A percentile compares a stretch with the other conserved stretches of the same genome.
phyloP scores from a whole-genome alignment of 2,797 vertebrate genomes.

The Coreius guichenoti region DNA sequence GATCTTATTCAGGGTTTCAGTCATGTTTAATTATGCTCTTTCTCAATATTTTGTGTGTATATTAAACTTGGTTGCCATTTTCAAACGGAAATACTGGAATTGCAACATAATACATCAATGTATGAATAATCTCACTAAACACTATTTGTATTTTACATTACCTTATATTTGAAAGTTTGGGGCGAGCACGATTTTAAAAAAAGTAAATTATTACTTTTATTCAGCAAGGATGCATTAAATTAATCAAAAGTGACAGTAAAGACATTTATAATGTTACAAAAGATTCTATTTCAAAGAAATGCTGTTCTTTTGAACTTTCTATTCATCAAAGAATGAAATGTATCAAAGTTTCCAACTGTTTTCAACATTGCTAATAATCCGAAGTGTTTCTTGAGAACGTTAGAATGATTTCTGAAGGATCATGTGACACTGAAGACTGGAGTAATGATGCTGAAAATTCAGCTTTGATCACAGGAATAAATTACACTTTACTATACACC shows the following conservation, averaged over 20 bases:
- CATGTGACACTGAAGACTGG: not conserved
- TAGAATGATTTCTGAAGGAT: not conserved
- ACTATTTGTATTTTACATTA: too few relatives aligned
- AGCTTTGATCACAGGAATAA: not conserved
- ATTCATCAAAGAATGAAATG: not conserved
- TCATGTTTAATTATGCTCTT: slow-evolving; percentile 16
- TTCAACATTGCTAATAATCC: not conserved
- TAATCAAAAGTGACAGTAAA: not conserved
- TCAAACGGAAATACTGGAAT: not conserved
- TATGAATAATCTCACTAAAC: not conserved
- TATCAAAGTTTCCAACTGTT: not conserved
- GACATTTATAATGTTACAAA: not conserved
- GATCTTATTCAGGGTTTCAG: slow-evolving; percentile 15
- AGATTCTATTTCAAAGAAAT: not conserved
- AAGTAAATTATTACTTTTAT: too few relatives aligned
- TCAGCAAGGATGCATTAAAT: not conserved
- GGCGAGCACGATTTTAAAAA: not conserved
- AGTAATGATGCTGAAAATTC: not conserved
- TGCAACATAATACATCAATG: not conserved
- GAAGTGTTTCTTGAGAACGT: not conserved
- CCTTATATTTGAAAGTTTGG: not conserved
- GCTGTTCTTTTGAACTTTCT: not conserved
- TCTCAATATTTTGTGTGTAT: not conserved
- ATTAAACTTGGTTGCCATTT: not conserved
- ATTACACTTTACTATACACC: not conserved